Evolutionary conservation across 2,888 invertebrate genomes (phyloP).

Genomic region (Spisula solida): DNA sequence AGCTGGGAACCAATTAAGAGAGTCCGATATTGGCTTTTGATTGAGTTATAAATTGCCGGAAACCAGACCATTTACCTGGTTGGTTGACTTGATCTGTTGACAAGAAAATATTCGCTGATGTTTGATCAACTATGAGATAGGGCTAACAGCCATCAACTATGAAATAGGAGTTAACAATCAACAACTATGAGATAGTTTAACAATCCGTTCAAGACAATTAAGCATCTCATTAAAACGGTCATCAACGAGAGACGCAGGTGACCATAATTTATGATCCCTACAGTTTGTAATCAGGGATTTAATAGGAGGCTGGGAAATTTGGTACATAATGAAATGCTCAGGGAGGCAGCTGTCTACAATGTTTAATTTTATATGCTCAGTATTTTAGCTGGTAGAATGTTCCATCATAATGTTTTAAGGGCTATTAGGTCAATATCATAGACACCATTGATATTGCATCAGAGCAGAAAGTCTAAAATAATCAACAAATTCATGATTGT

Average conservation of each 20-base stretch:
- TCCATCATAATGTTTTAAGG: too few species aligned
- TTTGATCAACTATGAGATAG: constrained; percentile 12
- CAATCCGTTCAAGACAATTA: constrained; percentile 21
- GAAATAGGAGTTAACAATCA: too few species aligned
- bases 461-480: too few species aligned
- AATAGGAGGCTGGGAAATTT: not conserved
- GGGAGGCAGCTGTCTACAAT: not conserved
- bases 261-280: not conserved
- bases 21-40: not conserved
- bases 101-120: not conserved
- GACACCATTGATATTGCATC: too few species aligned
- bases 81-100: constrained; percentile 14
- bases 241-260: constrained; percentile 4
- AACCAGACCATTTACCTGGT: not conserved
- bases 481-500: too few species aligned
- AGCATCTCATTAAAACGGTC: constrained; percentile 10
- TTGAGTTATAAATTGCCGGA: not conserved
- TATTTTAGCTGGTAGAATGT: too few species aligned
- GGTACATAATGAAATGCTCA: not conserved
- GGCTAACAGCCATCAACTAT: too few species aligned
- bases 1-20: constrained; percentile 3
- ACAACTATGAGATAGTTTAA: constrained; percentile 12
- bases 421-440: too few species aligned
- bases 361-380: too few species aligned
- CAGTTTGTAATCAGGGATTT: not conserved